Percentiles rank a stretch among this genome's conserved stretches.
Evolutionary conservation across 2,797 vertebrate genomes (phyloP).

Genomic region (Phoebastria nigripes): DNA sequence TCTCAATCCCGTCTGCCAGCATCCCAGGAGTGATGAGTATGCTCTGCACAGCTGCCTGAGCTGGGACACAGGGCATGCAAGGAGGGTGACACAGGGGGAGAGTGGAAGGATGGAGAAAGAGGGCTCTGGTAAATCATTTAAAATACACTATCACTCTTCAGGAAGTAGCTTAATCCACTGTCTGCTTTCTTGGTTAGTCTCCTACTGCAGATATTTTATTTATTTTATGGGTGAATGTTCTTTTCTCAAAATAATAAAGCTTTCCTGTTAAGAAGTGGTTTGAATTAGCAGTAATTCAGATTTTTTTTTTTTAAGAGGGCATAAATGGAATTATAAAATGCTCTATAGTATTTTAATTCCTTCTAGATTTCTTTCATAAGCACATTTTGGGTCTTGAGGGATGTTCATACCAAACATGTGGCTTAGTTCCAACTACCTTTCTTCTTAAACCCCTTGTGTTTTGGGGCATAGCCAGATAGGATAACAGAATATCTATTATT

Average conservation of each 20-base stretch:
- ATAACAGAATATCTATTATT: constrained; percentile 29
- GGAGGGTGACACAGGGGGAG: neutral
- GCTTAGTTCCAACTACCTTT: neutral
- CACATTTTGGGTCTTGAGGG: neutral
- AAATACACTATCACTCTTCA: neutral
- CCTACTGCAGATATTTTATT: neutral
- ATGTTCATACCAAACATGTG: neutral
- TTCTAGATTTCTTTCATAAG: neutral
- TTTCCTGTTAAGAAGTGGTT: neutral
- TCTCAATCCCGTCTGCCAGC: neutral
- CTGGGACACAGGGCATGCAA: accelerated
- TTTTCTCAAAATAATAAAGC: neutral
- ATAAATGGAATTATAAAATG: neutral
- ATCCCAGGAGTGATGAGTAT: accelerated
- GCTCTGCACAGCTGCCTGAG: neutral
- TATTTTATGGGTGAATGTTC: neutral
- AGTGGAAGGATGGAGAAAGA: neutral
- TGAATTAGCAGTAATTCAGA: neutral
- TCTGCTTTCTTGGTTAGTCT: neutral
- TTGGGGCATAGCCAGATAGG: neutral
- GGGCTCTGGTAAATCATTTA: neutral
- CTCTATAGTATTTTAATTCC: neutral
- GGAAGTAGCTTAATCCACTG: neutral
- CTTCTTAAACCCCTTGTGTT: neutral
- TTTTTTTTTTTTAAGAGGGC: neutral